phyloP scores from a whole-genome alignment of 2,797 vertebrate genomes.

The Lerista edwardsae region DNA sequence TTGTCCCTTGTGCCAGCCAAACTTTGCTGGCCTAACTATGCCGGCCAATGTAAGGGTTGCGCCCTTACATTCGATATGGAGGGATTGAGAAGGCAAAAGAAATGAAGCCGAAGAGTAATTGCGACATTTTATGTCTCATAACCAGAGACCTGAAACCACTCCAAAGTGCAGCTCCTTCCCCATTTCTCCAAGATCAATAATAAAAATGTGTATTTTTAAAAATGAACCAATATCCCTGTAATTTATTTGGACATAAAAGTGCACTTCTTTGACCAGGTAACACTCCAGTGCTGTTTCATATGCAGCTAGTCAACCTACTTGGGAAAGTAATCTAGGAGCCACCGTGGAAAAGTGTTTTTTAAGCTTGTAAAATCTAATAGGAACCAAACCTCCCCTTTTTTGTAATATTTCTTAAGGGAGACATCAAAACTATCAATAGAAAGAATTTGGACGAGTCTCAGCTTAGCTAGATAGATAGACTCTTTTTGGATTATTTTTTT shows the following conservation, averaged over 20 bases:
- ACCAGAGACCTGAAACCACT: slow-evolving; percentile 40
- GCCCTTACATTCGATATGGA: neutral
- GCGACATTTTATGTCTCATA: neutral
- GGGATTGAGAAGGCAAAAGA: neutral
- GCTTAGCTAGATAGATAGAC: neutral
- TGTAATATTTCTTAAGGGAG: slow-evolving; percentile 27
- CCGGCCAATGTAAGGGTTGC: too few relatives aligned
- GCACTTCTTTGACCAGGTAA: slow-evolving; percentile 18
- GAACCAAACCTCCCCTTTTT: slow-evolving; percentile 9
- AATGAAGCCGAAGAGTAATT: slow-evolving; percentile 29
- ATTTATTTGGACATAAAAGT: slow-evolving; percentile 50
- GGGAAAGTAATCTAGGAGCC: slow-evolving; percentile 2
- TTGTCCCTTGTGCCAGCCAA: too few relatives aligned
- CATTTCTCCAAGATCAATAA: slow-evolving; percentile 45
- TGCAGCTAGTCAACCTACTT: neutral
- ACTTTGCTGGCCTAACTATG: too few relatives aligned
- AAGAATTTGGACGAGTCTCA: slow-evolving; percentile 24
- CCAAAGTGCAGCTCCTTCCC: neutral
- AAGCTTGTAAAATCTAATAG: slow-evolving; percentile 25
- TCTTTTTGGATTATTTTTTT: neutral
- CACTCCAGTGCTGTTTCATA: neutral
- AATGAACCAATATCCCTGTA: slow-evolving; percentile 30
- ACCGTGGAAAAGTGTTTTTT: slow-evolving; percentile 35
- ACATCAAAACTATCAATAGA: neutral
- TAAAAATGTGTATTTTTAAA: slow-evolving; percentile 36